phyloP scores from a whole-genome alignment of 2,113 vertebrate species.

The Nothoprocta perdicaria region DNA sequence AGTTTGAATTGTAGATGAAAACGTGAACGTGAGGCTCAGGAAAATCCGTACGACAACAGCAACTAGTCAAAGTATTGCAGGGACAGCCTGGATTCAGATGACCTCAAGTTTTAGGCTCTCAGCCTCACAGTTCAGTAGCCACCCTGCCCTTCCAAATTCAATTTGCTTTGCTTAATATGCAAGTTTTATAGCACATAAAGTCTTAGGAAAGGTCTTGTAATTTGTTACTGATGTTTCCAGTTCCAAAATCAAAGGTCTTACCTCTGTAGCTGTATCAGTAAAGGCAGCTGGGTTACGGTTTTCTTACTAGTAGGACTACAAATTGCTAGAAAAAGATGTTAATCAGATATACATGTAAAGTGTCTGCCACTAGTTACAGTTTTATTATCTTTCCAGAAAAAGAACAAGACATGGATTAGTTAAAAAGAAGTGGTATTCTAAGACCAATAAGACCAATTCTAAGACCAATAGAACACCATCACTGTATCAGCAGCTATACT shows the following conservation, averaged over 20 bases:
- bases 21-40: background rate
- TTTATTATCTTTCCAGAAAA: background rate
- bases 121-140: background rate
- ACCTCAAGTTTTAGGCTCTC: background rate
- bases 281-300: background rate
- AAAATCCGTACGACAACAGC: background rate
- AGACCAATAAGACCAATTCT: background rate
- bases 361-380: background rate
- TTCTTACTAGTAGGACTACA: background rate
- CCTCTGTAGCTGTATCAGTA: background rate
- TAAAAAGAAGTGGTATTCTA: background rate
- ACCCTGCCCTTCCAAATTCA: background rate
- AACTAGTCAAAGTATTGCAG: background rate
- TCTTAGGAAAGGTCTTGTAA: background rate
- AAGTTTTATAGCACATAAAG: background rate
- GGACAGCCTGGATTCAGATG: background rate
- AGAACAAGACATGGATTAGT: background rate
- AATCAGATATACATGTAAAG: background rate
- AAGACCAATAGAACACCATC: background rate
- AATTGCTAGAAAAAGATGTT: background rate
- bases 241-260: background rate
- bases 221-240: background rate
- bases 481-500: background rate
- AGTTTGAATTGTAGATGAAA: background rate
- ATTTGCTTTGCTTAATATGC: background rate